Evolutionary conservation across 2,797 vertebrate species (phyloP).

Genomic region (Eleutherodactylus coqui): DNA sequence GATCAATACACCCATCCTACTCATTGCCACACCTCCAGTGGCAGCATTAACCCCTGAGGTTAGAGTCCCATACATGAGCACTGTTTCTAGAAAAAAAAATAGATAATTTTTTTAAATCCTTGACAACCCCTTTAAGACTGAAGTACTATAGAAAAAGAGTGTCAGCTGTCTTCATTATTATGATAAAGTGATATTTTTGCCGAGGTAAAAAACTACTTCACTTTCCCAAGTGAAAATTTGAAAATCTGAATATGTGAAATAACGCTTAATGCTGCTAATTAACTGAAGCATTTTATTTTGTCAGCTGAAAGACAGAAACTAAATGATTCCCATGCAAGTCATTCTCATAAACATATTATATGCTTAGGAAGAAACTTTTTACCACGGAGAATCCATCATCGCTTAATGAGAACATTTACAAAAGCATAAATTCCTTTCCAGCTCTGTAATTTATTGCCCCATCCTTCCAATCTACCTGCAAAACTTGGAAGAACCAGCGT

Average conservation of each 20-base stretch:
- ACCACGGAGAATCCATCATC: conserved; percentile 38
- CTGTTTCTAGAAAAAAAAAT: too few species aligned
- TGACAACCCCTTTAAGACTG: too few species aligned
- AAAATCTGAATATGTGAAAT: conserved; percentile 37
- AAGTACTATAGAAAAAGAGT: too few species aligned
- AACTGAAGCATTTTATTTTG: conserved; percentile 51
- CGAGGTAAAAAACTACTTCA: neutral
- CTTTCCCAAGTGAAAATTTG: conserved; percentile 23
- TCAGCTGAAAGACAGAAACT: conserved; percentile 37
- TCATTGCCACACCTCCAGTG: too few species aligned
- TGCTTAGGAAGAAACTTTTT: conserved; percentile 43
- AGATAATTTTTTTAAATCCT: too few species aligned
- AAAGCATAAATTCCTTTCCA: conserved; percentile 17
- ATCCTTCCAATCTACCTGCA: neutral
- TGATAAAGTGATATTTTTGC: neutral
- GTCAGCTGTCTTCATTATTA: neutral
- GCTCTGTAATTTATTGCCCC: conserved; percentile 11
- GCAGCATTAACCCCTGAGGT: too few species aligned
- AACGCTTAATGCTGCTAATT: conserved; percentile 44
- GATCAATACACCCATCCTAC: too few species aligned
- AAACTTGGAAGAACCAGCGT: neutral
- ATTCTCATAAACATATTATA: conserved; percentile 28
- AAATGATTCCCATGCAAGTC: conserved; percentile 38
- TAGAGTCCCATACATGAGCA: too few species aligned
- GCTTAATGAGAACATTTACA: conserved; percentile 48